Conservation (phyloP, 1,140 invertebrate genomes). For the Melipona quadrifasciata region DNA sequence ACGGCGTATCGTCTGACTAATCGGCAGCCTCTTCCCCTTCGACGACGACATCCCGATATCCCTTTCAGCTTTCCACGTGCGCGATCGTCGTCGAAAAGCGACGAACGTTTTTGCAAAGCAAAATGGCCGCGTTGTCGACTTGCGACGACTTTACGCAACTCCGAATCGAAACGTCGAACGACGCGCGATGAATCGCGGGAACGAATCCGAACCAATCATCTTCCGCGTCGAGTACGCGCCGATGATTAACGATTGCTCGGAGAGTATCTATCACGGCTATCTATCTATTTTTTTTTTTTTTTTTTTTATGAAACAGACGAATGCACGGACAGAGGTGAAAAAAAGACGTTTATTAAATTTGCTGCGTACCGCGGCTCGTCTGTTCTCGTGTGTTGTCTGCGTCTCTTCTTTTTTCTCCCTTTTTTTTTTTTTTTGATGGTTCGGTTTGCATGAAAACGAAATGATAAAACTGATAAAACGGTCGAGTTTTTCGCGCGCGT, state of each 20-base stretch:
- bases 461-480: neutral
- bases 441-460: neutral
- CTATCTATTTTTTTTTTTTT: too few species aligned
- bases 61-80: too few species aligned
- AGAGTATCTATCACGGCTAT: neutral
- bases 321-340: neutral
- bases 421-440: neutral
- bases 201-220: neutral
- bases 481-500: neutral
- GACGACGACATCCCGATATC: too few species aligned
- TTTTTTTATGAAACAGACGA: neutral
- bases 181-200: neutral
- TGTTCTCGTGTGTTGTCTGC: too few species aligned
- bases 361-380: neutral
- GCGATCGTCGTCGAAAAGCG: too few species aligned
- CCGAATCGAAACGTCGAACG: neutral
- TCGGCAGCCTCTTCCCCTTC: neutral
- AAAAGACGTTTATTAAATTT: neutral
- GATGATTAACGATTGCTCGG: neutral
- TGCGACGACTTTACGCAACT: neutral
- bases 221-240: too few species aligned
- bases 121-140: too few species aligned
- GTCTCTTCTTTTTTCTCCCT: too few species aligned
- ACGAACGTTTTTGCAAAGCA: too few species aligned
- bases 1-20: neutral